Percentiles rank a stretch among this genome's conserved stretches.
phyloP scores from a whole-genome alignment of 1,140 invertebrate species.

The Temnothorax curvispinosus region DNA sequence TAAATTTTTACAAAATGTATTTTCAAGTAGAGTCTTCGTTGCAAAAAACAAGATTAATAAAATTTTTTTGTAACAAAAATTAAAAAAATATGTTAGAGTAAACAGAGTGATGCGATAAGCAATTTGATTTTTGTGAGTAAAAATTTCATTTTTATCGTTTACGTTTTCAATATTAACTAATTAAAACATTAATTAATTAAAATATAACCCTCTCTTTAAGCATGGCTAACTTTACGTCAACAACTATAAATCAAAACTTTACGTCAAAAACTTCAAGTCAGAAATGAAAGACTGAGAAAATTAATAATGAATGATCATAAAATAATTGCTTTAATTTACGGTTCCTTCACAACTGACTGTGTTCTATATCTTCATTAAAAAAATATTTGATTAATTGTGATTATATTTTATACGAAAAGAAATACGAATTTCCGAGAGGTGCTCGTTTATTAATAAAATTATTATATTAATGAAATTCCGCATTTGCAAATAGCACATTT shows the following conservation, averaged over 20 bases:
- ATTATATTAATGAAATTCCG: background rate
- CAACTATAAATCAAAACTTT: slow-evolving; percentile 12
- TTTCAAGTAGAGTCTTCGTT: background rate
- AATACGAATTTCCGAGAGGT: background rate
- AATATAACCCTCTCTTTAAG: background rate
- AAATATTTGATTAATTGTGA: slow-evolving; percentile 14
- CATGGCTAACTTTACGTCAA: background rate
- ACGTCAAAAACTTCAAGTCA: slow-evolving; percentile 6
- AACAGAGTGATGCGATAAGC: background rate
- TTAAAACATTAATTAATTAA: background rate
- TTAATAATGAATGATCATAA: background rate
- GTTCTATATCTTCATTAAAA: background rate
- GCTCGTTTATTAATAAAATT: slow-evolving; percentile 3
- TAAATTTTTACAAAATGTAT: background rate
- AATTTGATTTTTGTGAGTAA: background rate
- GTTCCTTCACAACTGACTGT: background rate
- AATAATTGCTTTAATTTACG: slow-evolving; percentile 13
- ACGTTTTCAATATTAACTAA: background rate
- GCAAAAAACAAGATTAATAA: background rate
- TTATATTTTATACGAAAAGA: background rate
- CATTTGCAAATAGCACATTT: background rate
- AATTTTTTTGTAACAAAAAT: background rate
- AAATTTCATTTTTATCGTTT: background rate
- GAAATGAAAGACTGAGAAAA: background rate
- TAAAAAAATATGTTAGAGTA: background rate